Conservation (phyloP, 2,797 vertebrate genomes). For the Tenualosa ilisha region DNA sequence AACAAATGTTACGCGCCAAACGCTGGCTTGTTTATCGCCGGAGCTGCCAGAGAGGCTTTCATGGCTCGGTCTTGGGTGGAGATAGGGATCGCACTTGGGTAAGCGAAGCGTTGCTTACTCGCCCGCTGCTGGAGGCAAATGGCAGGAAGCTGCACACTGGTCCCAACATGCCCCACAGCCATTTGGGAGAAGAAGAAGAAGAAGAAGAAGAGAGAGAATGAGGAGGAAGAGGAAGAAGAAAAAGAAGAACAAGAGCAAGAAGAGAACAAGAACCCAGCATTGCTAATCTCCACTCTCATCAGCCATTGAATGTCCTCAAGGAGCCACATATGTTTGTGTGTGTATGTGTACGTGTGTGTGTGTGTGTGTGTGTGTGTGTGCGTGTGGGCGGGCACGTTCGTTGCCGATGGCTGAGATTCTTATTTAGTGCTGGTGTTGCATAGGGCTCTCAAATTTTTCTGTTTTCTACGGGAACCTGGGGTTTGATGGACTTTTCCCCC, state of each 20-base stretch:
- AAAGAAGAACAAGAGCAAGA: conserved; percentile 31
- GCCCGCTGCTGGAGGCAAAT: conserved; percentile 58
- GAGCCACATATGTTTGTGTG: neutral
- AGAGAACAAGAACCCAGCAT: neutral
- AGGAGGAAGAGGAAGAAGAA: conserved; percentile 30
- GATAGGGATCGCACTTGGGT: conserved; percentile 46
- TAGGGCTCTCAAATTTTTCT: neutral
- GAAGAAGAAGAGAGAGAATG: conserved; percentile 47
- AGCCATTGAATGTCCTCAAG: neutral
- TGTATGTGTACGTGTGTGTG: neutral
- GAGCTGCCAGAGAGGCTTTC: conserved; percentile 49
- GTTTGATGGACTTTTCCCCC: conserved; percentile 19
- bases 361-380: neutral
- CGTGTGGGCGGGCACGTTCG: neutral
- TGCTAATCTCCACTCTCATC: conserved; percentile 14
- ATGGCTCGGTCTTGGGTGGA: conserved; percentile 41
- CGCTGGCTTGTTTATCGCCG: conserved; percentile 51
- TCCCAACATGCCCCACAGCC: conserved; percentile 68
- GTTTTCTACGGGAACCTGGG: conserved; percentile 24
- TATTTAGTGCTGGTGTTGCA: neutral
- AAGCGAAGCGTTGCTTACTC: conserved; percentile 41
- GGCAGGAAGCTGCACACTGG: conserved; percentile 51
- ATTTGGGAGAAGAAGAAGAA: conserved; percentile 36
- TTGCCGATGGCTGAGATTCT: neutral
- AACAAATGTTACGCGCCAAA: conserved; percentile 59